Evolutionary conservation across 2,797 vertebrate genomes (phyloP).

Genomic region (Syndactyla subalaris): DNA sequence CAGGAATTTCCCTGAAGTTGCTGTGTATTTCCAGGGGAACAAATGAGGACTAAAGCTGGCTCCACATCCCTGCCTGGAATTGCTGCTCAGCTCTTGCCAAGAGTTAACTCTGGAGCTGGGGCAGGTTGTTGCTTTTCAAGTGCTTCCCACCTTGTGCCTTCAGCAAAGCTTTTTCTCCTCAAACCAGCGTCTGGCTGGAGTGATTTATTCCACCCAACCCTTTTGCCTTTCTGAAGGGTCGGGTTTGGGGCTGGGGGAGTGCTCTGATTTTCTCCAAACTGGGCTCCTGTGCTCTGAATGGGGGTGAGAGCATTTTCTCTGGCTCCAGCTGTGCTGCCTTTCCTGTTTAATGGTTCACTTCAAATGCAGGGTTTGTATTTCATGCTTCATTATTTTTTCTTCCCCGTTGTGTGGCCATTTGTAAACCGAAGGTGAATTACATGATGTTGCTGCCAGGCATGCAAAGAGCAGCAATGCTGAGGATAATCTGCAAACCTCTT

Average conservation of each 20-base stretch:
- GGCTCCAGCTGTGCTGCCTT: conserved; percentile 37
- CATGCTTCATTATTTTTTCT: conserved; percentile 26
- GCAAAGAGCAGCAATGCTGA: neutral
- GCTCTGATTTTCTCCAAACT: neutral
- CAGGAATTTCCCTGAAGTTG: neutral
- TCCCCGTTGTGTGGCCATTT: neutral
- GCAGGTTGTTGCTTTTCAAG: neutral
- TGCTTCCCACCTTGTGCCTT: neutral
- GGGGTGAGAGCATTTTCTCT: neutral
- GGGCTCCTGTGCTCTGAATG: neutral
- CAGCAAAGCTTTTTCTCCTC: neutral
- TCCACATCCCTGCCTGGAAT: neutral
- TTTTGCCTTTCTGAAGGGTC: neutral
- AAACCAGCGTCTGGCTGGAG: accelerated
- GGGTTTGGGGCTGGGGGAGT: neutral
- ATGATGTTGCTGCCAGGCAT: neutral
- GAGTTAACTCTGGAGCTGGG: neutral
- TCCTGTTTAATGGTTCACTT: conserved; percentile 17
- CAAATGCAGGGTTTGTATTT: conserved; percentile 32
- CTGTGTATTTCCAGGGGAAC: neutral
- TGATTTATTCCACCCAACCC: neutral
- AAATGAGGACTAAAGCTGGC: neutral
- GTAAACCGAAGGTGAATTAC: conserved; percentile 17
- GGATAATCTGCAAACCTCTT: neutral
- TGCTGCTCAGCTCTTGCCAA: neutral